Conservation (phyloP, 2,113 vertebrate species). For the Gallinago media region DNA sequence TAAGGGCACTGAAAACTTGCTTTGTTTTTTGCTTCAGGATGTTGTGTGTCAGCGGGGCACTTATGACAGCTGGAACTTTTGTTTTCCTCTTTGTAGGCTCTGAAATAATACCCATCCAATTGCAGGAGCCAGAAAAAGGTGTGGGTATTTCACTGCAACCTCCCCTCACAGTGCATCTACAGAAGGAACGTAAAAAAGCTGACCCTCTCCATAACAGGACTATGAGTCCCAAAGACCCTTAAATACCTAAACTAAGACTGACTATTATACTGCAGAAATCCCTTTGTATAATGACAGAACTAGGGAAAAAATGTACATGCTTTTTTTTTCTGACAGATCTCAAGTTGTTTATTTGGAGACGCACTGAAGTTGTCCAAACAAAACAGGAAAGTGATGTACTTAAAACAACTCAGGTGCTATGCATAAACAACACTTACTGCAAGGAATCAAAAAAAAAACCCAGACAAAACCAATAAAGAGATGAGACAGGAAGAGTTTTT, state of each 20-base stretch:
- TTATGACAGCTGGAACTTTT: not conserved
- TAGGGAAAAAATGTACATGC: rapidly evolving
- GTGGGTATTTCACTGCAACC: not conserved
- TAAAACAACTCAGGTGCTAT: not conserved
- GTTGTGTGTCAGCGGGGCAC: not conserved
- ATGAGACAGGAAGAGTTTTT: not conserved
- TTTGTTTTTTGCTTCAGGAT: not conserved
- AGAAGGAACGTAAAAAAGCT: not conserved
- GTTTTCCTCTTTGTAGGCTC: not conserved
- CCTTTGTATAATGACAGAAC: not conserved
- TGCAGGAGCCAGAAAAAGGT: not conserved
- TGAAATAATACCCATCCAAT: not conserved
- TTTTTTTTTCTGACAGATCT: not conserved
- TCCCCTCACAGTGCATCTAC: rapidly evolving
- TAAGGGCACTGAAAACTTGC: not conserved
- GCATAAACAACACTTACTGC: not conserved
- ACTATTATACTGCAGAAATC: not conserved
- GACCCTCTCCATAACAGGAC: not conserved
- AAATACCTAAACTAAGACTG: not conserved
- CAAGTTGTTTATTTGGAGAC: not conserved
- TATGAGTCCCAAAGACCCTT: rapidly evolving
- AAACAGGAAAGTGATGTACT: not conserved
- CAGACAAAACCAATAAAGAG: not conserved
- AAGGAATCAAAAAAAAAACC: not conserved
- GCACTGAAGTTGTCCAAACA: not conserved